phyloP scores from a whole-genome alignment of 2,797 vertebrate species.

The Xenops minutus region DNA sequence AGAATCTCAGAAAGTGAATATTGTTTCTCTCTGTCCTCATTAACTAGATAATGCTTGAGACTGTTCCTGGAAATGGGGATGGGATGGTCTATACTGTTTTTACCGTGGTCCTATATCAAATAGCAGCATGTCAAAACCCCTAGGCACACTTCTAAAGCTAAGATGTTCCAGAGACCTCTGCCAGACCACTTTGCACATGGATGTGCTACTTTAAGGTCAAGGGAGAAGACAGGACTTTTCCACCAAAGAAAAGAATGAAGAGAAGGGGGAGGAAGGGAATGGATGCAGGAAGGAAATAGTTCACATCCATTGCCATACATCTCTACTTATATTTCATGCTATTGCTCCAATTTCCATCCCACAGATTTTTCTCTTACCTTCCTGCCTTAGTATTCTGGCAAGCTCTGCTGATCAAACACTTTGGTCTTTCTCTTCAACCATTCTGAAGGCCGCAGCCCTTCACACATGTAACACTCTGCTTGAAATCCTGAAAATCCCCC shows the following conservation, averaged over 20 bases:
- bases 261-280: background rate
- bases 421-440: background rate
- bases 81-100: background rate
- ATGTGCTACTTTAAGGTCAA: background rate
- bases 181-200: background rate
- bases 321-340: background rate
- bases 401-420: background rate
- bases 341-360: background rate
- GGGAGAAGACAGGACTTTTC: background rate
- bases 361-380: background rate
- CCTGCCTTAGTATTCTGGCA: background rate
- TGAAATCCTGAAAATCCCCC: background rate
- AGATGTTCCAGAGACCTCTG: background rate
- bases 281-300: background rate
- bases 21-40: background rate
- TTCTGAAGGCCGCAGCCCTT: background rate
- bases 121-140: background rate
- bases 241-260: background rate
- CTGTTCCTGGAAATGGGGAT: background rate
- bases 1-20: background rate
- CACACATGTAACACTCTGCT: background rate
- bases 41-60: background rate
- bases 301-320: background rate
- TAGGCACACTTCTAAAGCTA: background rate
- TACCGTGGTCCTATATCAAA: background rate